Conservation (phyloP, 1,140 invertebrate species). For the Carcinoscorpius rotundicauda region DNA sequence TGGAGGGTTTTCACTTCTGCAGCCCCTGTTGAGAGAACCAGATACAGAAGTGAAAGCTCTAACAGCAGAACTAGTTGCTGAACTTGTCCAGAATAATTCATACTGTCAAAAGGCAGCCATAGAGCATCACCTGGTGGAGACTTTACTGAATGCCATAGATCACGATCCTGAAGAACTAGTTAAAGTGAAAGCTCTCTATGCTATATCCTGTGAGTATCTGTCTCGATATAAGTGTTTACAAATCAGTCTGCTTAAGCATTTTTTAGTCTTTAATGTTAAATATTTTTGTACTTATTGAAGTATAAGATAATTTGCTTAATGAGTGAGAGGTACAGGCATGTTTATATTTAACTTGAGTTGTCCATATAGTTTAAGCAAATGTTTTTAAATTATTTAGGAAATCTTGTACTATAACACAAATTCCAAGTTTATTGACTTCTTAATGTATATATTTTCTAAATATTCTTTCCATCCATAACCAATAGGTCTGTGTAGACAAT, state of each 20-base stretch:
- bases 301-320: slow-evolving; percentile 37
- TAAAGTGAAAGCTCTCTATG: slow-evolving; percentile 54
- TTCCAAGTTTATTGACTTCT: slow-evolving; percentile 3
- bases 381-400: background rate
- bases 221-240: too few relatives aligned
- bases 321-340: background rate
- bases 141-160: slow-evolving; percentile 49
- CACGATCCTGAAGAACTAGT: slow-evolving; percentile 44
- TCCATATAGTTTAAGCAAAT: background rate
- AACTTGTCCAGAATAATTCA: slow-evolving; percentile 63
- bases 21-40: slow-evolving; percentile 47
- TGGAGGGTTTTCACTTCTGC: slow-evolving; percentile 56
- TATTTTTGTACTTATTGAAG: background rate
- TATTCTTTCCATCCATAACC: slow-evolving; percentile 12
- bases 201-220: slow-evolving; percentile 40
- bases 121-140: slow-evolving; percentile 46
- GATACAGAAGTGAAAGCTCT: slow-evolving; percentile 46
- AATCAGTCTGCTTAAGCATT: slow-evolving; percentile 24
- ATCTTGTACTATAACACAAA: background rate
- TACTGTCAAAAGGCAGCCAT: slow-evolving; percentile 53
- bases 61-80: slow-evolving; percentile 52
- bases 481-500: slow-evolving; percentile 48
- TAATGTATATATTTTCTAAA: background rate
- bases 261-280: background rate
- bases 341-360: background rate